Evolutionary conservation across 2,113 vertebrate genomes (phyloP).

Genomic region (Centropristis striata): DNA sequence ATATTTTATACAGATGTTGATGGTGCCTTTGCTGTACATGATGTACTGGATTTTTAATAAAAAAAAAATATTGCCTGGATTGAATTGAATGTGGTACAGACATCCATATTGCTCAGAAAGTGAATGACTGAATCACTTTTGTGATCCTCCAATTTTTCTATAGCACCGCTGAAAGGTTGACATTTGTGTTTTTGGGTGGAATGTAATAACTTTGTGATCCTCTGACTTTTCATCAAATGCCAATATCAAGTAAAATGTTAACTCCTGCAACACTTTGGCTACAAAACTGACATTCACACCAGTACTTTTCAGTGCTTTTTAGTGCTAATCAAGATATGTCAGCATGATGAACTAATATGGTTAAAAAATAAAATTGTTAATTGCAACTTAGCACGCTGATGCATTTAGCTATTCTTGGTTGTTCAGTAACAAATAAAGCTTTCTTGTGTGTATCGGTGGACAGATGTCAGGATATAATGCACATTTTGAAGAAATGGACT

Average conservation of each 20-base stretch:
- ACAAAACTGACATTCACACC: background rate
- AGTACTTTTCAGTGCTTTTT: background rate
- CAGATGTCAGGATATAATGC: constrained; percentile 2
- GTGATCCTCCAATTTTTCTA: no score
- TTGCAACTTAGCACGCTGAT: background rate
- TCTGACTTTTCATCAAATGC: background rate
- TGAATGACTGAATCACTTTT: no score
- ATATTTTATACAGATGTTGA: no score
- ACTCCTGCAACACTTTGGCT: background rate
- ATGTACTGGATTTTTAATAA: no score
- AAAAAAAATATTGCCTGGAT: no score
- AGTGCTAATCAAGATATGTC: background rate
- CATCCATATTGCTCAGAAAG: background rate
- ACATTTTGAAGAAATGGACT: constrained; percentile 20
- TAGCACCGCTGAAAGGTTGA: no score
- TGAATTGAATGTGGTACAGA: no score
- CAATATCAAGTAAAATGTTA: background rate
- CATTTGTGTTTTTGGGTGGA: no score
- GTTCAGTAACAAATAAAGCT: constrained; percentile 30
- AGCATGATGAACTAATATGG: background rate
- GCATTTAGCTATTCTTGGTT: background rate
- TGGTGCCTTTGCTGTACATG: no score
- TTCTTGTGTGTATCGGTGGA: constrained; percentile 1
- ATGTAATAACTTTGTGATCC: background rate
- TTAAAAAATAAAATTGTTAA: no score